phyloP scores from a whole-genome alignment of 2,797 vertebrate genomes.

The Notoglanidium macrostoma region DNA sequence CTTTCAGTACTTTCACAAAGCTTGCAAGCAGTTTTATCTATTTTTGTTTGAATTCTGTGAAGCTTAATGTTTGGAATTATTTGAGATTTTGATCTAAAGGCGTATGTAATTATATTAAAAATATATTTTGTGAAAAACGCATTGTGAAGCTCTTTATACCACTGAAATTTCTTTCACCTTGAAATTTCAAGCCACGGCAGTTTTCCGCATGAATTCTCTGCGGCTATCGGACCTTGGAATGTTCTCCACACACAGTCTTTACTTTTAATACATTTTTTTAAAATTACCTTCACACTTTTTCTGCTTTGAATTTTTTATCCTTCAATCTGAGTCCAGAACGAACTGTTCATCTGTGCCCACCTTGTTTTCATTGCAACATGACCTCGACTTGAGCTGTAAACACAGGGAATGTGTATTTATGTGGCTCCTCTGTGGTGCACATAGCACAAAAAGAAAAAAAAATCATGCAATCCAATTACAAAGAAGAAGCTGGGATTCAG shows the following conservation, averaged over 20 bases:
- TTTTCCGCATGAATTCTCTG: neutral
- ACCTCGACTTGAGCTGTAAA: conserved; percentile 20
- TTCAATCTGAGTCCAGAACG: conserved; percentile 18
- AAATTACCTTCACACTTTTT: conserved; percentile 7
- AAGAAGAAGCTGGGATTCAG: neutral
- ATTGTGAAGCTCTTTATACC: neutral
- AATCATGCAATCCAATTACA: conserved; percentile 1
- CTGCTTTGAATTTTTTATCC: conserved; percentile 9
- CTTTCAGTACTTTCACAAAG: neutral
- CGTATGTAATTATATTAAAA: neutral
- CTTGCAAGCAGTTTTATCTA: neutral
- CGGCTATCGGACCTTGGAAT: neutral
- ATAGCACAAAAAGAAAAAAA: neutral
- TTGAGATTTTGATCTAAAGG: neutral
- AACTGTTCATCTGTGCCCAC: neutral
- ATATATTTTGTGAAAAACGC: neutral
- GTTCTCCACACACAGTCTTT: conserved; percentile 9
- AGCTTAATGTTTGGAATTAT: neutral
- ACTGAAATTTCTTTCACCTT: neutral
- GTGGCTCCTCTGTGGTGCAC: neutral
- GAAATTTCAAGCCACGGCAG: neutral
- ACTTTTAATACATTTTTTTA: neutral
- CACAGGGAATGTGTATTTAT: neutral
- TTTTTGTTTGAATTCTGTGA: neutral
- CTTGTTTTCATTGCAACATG: conserved; percentile 20